phyloP scores from a whole-genome alignment of 2,888 invertebrate genomes.

The Drosophila trichaetosa region DNA sequence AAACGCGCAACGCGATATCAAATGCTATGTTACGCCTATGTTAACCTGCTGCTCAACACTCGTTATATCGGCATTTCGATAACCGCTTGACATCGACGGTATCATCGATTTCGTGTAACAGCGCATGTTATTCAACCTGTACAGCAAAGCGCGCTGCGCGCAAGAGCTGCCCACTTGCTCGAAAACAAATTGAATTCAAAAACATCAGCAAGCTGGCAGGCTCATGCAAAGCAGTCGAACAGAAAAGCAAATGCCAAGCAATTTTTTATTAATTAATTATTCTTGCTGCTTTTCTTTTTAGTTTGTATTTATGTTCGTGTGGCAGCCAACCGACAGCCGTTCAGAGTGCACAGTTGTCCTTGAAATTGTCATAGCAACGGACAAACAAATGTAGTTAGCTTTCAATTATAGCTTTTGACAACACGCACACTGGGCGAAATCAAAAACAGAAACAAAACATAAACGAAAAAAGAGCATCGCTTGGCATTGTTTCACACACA shows the following conservation, averaged over 20 bases:
- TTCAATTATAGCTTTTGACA: slow-evolving; percentile 23
- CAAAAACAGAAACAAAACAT: background rate
- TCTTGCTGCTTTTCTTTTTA: background rate
- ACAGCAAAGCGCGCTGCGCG: slow-evolving; percentile 28
- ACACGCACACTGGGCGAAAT: slow-evolving; percentile 5
- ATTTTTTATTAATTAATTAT: background rate
- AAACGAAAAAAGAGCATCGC: slow-evolving; percentile 1
- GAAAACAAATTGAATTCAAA: slow-evolving; percentile 43
- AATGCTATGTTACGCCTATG: slow-evolving; percentile 32
- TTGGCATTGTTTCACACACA: slow-evolving; percentile 17
- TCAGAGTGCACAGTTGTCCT: slow-evolving; percentile 15
- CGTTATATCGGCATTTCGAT: slow-evolving; percentile 14
- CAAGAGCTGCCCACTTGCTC: slow-evolving; percentile 41
- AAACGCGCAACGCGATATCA: slow-evolving; percentile 53
- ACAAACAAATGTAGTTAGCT: slow-evolving; percentile 43
- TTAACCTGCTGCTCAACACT: slow-evolving; percentile 11
- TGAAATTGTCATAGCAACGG: slow-evolving; percentile 51
- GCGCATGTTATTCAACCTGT: slow-evolving; percentile 2
- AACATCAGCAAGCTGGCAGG: slow-evolving; percentile 32
- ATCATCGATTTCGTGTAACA: slow-evolving; percentile 9
- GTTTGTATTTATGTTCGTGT: slow-evolving; percentile 2
- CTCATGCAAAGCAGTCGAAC: background rate
- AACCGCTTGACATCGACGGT: background rate
- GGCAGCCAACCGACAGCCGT: background rate
- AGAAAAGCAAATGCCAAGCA: too few relatives aligned